Evolutionary conservation across 2,797 vertebrate species (phyloP).

Genomic region (Clarias laeviceps): DNA sequence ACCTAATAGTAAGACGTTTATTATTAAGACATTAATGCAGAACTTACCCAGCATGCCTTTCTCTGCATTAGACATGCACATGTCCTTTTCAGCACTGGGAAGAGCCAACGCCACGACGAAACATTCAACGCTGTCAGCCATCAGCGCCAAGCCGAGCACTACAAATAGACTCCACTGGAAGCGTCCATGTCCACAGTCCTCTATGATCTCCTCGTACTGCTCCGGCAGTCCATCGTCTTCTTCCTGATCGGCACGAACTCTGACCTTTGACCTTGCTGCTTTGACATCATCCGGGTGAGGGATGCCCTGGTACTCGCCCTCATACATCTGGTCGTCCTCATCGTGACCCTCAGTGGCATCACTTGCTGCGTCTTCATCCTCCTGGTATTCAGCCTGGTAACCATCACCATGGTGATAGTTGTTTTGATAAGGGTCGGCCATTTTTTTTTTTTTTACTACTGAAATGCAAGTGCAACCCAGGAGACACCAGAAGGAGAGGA

Average conservation of each 20-base stretch:
- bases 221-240: conserved; percentile 91
- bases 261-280: conserved; percentile 74
- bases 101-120: conserved; percentile 95
- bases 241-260: conserved; percentile 76
- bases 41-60: conserved; percentile 96
- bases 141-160: conserved; percentile 90
- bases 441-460: conserved; percentile 49
- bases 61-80: conserved; percentile 91
- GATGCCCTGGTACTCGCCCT: conserved; percentile 97
- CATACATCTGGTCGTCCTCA: conserved; percentile 95
- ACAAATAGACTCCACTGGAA: conserved; percentile 96
- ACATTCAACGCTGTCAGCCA: conserved; percentile 95
- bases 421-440: conserved; percentile 85
- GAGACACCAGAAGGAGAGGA: neutral
- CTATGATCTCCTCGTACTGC: conserved; percentile 94
- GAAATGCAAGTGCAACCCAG: neutral
- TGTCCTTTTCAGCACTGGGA: conserved; percentile 94
- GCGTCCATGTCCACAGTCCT: conserved; percentile 91
- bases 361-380: conserved; percentile 92
- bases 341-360: conserved; percentile 94
- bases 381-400: conserved; percentile 77
- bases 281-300: conserved; percentile 91
- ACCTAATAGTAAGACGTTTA: neutral
- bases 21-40: neutral
- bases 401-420: conserved; percentile 79